A percentile compares a stretch with the other conserved stretches of the same genome.
Evolutionary conservation across 2,888 invertebrate species (phyloP).

Genomic region (Serrognathus titanus): DNA sequence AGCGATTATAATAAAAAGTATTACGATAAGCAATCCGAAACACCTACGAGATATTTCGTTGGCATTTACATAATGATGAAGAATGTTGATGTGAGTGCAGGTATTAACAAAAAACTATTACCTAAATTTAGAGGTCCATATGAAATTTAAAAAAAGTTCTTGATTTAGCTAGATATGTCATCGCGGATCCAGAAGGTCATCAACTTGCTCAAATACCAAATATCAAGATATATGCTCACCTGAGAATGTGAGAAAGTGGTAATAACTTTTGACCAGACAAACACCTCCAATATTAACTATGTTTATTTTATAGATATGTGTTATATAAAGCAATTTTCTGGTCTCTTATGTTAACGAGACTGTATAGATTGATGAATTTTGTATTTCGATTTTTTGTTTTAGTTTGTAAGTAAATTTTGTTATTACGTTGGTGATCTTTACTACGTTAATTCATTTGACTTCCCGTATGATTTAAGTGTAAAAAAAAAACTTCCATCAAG

Average conservation of each 20-base stretch:
- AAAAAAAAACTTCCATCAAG: too few relatives aligned
- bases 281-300: too few relatives aligned
- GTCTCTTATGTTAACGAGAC: too few relatives aligned
- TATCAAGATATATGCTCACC: not conserved
- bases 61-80: slow-evolving; percentile 26
- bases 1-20: slow-evolving; percentile 8
- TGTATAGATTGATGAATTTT: too few relatives aligned
- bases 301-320: too few relatives aligned
- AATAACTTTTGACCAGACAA: too few relatives aligned
- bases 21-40: slow-evolving; percentile 21
- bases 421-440: too few relatives aligned
- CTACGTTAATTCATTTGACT: too few relatives aligned
- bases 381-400: too few relatives aligned
- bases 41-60: slow-evolving; percentile 13
- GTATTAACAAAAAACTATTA: slow-evolving; percentile 23
- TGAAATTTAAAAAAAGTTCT: slow-evolving; percentile 22
- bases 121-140: slow-evolving; percentile 28
- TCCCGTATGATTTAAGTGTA: too few relatives aligned
- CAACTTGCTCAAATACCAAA: not conserved
- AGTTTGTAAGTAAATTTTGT: too few relatives aligned
- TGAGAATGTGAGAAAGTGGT: not conserved
- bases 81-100: slow-evolving; percentile 22
- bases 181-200: slow-evolving; percentile 8
- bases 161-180: slow-evolving; percentile 23
- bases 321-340: too few relatives aligned